Conservation (phyloP, 2,888 invertebrate species). For the Sphecodes monilicornis region DNA sequence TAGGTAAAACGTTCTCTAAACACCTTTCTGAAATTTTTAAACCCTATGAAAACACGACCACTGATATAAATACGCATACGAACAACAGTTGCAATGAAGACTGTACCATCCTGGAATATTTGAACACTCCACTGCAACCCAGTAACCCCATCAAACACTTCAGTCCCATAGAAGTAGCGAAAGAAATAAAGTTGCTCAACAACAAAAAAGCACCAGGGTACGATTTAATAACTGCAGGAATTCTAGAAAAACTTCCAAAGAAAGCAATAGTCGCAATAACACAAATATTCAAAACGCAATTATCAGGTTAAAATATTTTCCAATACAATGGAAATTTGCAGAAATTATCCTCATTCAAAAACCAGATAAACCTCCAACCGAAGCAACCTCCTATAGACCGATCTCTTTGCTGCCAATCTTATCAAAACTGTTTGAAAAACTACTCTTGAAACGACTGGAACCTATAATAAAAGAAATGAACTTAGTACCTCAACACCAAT, state of each 20-base stretch:
- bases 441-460: background rate
- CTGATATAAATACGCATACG: no score
- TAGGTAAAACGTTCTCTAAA: background rate
- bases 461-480: background rate
- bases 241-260: conserved; percentile 7
- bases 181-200: background rate
- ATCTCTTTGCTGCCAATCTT: background rate
- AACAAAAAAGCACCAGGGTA: conserved; percentile 5
- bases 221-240: background rate
- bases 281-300: background rate
- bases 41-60: background rate
- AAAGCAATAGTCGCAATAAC: no score
- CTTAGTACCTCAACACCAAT: conserved; percentile 5
- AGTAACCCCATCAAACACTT: background rate
- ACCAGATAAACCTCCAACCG: background rate
- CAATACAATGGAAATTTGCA: background rate
- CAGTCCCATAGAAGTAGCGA: background rate
- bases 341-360: background rate
- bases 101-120: background rate
- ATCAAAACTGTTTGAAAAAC: background rate
- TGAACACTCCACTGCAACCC: background rate
- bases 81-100: no score
- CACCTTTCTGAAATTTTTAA: background rate
- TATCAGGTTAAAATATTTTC: background rate
- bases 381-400: background rate